Percentiles rank a stretch among this genome's conserved stretches.
phyloP scores from a whole-genome alignment of 2,888 invertebrate species.

The Pristionchus fissidentatus region DNA sequence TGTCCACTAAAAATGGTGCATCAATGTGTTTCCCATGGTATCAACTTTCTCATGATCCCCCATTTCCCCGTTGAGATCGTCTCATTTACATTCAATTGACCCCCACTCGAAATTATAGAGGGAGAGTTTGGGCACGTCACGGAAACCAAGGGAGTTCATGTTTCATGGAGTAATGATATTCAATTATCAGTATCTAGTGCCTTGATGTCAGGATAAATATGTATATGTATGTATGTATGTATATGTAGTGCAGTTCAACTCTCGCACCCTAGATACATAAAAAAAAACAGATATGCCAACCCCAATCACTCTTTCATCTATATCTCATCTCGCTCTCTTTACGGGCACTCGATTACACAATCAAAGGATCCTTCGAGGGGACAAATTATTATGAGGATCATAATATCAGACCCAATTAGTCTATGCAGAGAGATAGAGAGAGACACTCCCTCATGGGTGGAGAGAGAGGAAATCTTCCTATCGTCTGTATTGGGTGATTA shows the following conservation, averaged over 20 bases:
- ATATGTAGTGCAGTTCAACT: too few relatives aligned
- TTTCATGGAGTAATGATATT: too few relatives aligned
- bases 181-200: too few relatives aligned
- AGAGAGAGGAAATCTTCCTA: background rate
- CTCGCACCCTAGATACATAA: too few relatives aligned
- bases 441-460: background rate
- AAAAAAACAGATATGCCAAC: too few relatives aligned
- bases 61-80: background rate
- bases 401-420: background rate
- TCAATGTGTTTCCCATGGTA: too few relatives aligned
- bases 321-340: background rate
- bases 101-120: background rate
- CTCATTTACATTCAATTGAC: slow-evolving; percentile 8
- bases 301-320: background rate
- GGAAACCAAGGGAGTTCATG: background rate
- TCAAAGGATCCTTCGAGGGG: too few relatives aligned
- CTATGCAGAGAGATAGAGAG: background rate
- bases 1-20: background rate
- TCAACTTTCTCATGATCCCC: background rate
- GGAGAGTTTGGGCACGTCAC: background rate
- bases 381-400: slow-evolving; percentile 4
- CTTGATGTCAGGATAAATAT: too few relatives aligned
- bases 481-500: too few relatives aligned
- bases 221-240: too few relatives aligned
- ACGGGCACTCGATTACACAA: background rate